Conservation (phyloP, 2,888 invertebrate species). For the Gortyna flavago region DNA sequence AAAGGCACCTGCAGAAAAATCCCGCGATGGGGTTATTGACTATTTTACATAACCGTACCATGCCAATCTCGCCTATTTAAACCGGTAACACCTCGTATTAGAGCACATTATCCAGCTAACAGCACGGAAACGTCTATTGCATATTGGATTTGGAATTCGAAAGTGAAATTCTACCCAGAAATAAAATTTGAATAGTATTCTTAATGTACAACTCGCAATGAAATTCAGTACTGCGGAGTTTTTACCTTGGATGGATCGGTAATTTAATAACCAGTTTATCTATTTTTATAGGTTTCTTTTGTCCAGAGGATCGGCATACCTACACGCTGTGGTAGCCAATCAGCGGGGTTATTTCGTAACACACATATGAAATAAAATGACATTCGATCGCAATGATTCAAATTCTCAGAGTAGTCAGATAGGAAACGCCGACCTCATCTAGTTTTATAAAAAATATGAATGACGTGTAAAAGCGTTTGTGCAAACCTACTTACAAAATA, state of each 20-base stretch:
- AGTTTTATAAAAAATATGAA: no score
- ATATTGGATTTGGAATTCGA: constrained; percentile 47
- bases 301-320: not conserved
- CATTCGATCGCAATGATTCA: no score
- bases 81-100: constrained; percentile 23
- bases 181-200: constrained; percentile 17
- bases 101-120: constrained; percentile 35
- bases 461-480: no score
- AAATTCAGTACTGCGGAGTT: not conserved
- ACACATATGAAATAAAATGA: not conserved
- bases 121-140: constrained; percentile 43
- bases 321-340: not conserved
- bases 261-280: not conserved
- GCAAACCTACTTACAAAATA: no score
- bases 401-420: no score
- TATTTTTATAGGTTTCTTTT: not conserved
- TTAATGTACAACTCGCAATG: not conserved
- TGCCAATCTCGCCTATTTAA: constrained; percentile 41
- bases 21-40: constrained; percentile 35
- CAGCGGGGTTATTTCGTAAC: not conserved
- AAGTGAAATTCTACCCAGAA: constrained; percentile 30
- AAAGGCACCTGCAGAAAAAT: not conserved
- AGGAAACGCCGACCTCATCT: no score
- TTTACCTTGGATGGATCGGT: not conserved
- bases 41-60: constrained; percentile 38